Evolutionary conservation across 2,113 vertebrate genomes (phyloP).

Genomic region (Mormyrus iriodes): DNA sequence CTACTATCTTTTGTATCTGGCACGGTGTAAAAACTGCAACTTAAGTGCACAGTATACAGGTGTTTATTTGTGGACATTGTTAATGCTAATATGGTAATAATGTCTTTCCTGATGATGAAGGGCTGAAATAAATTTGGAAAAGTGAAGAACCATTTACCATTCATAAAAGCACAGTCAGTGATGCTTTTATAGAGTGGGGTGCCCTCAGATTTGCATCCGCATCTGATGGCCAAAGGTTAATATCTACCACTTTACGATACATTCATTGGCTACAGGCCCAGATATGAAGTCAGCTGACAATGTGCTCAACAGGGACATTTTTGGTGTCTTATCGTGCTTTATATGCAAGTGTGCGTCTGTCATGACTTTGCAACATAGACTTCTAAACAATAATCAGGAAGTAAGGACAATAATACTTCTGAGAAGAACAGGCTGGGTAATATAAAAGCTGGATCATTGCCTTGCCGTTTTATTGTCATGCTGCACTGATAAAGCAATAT

Average conservation of each 20-base stretch:
- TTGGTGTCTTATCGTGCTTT: neutral
- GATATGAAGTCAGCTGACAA: neutral
- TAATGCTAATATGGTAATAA: neutral
- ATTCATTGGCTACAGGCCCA: neutral
- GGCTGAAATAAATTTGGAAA: neutral
- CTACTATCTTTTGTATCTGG: no score
- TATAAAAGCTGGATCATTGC: neutral
- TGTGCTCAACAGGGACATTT: neutral
- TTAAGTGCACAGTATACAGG: no score
- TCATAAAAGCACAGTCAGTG: neutral
- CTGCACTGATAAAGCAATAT: neutral
- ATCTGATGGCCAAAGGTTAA: neutral
- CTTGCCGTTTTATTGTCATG: neutral
- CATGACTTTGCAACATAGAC: neutral
- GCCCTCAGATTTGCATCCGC: neutral
- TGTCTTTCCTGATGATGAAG: neutral
- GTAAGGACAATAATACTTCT: neutral
- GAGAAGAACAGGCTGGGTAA: neutral
- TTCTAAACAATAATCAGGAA: neutral
- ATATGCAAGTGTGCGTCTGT: neutral
- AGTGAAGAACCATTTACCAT: neutral
- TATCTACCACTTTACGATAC: neutral
- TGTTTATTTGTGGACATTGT: no score
- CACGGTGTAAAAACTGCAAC: no score
- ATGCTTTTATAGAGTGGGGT: neutral